Evolutionary conservation across 2,113 vertebrate species (phyloP).

Genomic region (Potamarius usumacintae): DNA sequence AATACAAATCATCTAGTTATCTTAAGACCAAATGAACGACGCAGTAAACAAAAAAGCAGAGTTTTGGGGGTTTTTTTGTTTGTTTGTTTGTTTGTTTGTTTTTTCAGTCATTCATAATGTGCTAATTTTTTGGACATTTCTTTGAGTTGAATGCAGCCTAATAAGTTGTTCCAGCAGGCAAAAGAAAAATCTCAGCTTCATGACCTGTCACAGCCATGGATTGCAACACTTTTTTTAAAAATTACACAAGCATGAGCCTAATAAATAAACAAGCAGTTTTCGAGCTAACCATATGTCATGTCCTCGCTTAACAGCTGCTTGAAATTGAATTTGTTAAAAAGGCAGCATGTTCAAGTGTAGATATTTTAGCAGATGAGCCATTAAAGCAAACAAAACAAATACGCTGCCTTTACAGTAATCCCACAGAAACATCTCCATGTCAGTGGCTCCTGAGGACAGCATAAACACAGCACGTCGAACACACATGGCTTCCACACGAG

Average conservation of each 20-base stretch:
- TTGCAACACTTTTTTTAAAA: not conserved
- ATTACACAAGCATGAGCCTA: not conserved
- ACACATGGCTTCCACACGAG: slow-evolving; percentile 60
- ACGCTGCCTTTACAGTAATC: slow-evolving; percentile 16
- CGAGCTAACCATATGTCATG: not conserved
- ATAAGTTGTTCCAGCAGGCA: not conserved
- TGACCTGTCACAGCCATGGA: not conserved
- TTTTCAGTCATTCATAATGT: not conserved
- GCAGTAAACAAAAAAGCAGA: not conserved
- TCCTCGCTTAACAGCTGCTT: slow-evolving; percentile 8
- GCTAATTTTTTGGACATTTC: not conserved
- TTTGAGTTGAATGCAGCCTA: not conserved
- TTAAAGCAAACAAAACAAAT: slow-evolving; percentile 7
- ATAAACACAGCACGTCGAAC: slow-evolving; percentile 68
- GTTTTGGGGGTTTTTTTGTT: not conserved
- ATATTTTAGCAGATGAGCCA: not conserved
- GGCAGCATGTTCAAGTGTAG: not conserved
- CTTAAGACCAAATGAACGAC: not conserved
- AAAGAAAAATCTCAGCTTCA: not conserved
- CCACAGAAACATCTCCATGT: slow-evolving; percentile 40
- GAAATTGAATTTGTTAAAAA: not conserved
- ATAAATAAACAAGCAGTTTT: slow-evolving; percentile 12
- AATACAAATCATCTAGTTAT: not conserved
- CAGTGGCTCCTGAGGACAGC: slow-evolving; percentile 56
- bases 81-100: not conserved